Conservation (phyloP, 2,797 vertebrate species). For the Tamandua tetradactyla region DNA sequence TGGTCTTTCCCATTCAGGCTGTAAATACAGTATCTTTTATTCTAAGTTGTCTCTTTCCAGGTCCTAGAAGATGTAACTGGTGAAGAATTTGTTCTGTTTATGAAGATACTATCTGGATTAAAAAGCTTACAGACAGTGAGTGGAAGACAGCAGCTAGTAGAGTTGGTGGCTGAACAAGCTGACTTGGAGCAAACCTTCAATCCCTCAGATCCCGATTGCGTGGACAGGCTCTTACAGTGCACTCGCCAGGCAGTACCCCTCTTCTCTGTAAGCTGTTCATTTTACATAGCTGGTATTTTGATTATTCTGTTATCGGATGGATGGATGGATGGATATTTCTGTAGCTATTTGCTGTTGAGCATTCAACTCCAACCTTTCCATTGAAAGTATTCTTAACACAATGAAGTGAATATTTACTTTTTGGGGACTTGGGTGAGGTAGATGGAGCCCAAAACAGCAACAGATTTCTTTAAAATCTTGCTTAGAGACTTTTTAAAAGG, state of each 20-base stretch:
- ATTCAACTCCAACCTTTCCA: neutral
- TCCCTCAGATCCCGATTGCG: slow-evolving; percentile 93
- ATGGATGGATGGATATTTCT: neutral
- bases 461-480: neutral
- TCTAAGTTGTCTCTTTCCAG: slow-evolving; percentile 82
- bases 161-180: slow-evolving; percentile 97
- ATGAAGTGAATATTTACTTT: neutral
- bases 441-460: neutral
- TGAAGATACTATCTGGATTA: slow-evolving; percentile 94
- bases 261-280: slow-evolving; percentile 94
- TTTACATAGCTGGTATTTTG: neutral
- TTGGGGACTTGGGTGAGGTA: neutral
- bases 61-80: slow-evolving; percentile 98
- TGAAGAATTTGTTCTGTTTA: slow-evolving; percentile 98
- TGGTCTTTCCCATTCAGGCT: neutral
- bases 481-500: neutral
- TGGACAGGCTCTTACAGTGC: slow-evolving; percentile 97
- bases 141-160: slow-evolving; percentile 96
- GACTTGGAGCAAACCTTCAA: slow-evolving; percentile 96
- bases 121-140: slow-evolving; percentile 96
- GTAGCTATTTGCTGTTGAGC: neutral
- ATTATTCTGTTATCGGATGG: neutral
- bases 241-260: slow-evolving; percentile 97
- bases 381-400: neutral
- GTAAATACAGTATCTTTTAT: neutral